These are phyloP conservation scores for Drosophila vallismaia DNA, from an alignment of 2,888 invertebrate genomes.

Conservation along the genomic window DNA sequence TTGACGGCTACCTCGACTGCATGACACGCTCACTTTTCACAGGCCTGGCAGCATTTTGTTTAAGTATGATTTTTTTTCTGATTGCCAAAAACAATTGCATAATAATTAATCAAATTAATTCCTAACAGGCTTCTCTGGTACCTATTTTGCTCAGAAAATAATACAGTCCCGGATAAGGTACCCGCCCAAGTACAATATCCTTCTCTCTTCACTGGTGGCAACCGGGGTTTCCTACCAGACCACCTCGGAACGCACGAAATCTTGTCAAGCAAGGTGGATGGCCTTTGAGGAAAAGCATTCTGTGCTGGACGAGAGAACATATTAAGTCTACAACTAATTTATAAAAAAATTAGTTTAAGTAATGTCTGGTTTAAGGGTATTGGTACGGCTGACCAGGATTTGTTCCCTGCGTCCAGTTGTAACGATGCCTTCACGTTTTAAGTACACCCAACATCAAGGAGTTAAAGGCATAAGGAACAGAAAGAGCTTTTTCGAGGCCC, in stretches of 20 bases:
- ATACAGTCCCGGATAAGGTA: constrained; percentile 81
- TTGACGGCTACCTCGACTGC: constrained; percentile 84
- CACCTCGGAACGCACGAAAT: constrained; percentile 81
- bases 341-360: constrained; percentile 4
- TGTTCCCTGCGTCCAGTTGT: constrained; percentile 1
- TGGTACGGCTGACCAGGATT: constrained; percentile 26
- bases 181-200: constrained; percentile 80
- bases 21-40: constrained; percentile 84
- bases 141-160: constrained; percentile 83
- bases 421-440: constrained; percentile 54
- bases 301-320: constrained; percentile 81
- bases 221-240: constrained; percentile 82
- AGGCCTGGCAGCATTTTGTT: constrained; percentile 84
- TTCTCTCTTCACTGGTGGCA: constrained; percentile 81
- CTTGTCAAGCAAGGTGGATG: constrained; percentile 85
- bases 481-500: constrained; percentile 74
- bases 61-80: constrained; percentile 74
- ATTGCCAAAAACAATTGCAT: constrained; percentile 52
- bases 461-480: constrained; percentile 81
- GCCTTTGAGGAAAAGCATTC: constrained; percentile 84
- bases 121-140: constrained; percentile 83
- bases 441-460: constrained; percentile 81
- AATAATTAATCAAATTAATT: constrained; percentile 39
- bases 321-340: constrained; percentile 48
- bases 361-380: constrained; percentile 45